Conservation (phyloP, 2,113 vertebrate genomes). For the Corythornis cristatus region DNA sequence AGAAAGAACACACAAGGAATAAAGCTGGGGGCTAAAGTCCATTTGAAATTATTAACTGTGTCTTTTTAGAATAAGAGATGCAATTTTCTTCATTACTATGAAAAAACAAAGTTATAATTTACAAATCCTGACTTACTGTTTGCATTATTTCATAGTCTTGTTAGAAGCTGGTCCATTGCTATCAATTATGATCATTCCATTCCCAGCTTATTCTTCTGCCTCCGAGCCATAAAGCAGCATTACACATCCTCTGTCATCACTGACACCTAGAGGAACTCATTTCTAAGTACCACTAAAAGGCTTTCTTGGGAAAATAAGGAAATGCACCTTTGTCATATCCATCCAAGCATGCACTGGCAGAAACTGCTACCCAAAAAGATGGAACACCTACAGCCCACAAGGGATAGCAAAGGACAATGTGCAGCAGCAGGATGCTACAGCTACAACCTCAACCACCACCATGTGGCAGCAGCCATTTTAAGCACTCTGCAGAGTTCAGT, state of each 20-base stretch:
- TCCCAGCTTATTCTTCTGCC: neutral
- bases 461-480: slow-evolving; percentile 18
- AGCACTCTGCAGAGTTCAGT: neutral
- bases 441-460: neutral
- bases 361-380: neutral
- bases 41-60: neutral
- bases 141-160: neutral
- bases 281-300: neutral
- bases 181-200: neutral
- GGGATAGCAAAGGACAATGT: neutral
- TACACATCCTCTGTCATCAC: neutral
- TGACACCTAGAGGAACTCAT: neutral
- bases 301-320: neutral
- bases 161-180: neutral
- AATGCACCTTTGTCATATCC: neutral
- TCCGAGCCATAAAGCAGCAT: neutral
- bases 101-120: neutral
- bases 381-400: neutral
- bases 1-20: neutral
- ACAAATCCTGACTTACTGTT: neutral
- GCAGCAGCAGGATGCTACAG: neutral
- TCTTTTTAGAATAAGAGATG: neutral
- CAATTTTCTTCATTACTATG: neutral
- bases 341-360: neutral
- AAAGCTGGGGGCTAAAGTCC: neutral